Base-by-base conservation (phyloP, 2,113 vertebrate genomes). In the Thryonomys swinderianus region DNA sequence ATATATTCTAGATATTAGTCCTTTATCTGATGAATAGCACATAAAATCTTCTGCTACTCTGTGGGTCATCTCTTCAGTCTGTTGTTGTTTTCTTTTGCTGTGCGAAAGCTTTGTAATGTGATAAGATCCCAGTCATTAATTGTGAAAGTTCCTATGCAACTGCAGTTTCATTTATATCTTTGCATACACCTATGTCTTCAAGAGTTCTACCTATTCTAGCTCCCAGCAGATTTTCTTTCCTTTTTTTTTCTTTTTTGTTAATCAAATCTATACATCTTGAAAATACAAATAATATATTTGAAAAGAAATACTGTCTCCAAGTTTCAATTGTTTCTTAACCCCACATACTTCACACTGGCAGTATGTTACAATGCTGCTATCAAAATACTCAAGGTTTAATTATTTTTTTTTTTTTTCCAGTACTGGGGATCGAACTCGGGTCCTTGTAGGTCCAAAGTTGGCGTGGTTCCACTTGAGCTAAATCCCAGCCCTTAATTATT, bases 281-380 rank as follows among this genome's bases (percentile, higher is more conserved):
- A 93, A 53, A 67, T 30, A 85, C 53, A 93, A 94, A 74, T 84
- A 42, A 21, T 17, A 23, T 53, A 27, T 30, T 95, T 96, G n/a
- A 91, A 97, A 97, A 91, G 93, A 90, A 42, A 42, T 64, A 42
- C 4, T 90, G 16, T 74, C 3, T 21, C 18, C 62, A 17, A 53
- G n/a, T 90, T 97, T 90, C 45, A 83, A 66, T 93, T 95, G 42
- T 51, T 91, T 91, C 4, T 23, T 82, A 93, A 96, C 96, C 88
- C 42, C 96, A 92, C 94, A 93, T 59, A 96, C 95, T 90, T 73
- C 74, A 53, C 94, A 87, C 61, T 40, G 89, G 93, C 78, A 62
- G 84, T 92, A 94, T 90, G 93, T 97, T 98, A 94, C 90, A 81
- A 89, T 91, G 76, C 30, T 95, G n/a, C 71, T 88, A 66, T 94